phyloP scores from a whole-genome alignment of 2,888 invertebrate genomes.

The Mechanitis messenoides region DNA sequence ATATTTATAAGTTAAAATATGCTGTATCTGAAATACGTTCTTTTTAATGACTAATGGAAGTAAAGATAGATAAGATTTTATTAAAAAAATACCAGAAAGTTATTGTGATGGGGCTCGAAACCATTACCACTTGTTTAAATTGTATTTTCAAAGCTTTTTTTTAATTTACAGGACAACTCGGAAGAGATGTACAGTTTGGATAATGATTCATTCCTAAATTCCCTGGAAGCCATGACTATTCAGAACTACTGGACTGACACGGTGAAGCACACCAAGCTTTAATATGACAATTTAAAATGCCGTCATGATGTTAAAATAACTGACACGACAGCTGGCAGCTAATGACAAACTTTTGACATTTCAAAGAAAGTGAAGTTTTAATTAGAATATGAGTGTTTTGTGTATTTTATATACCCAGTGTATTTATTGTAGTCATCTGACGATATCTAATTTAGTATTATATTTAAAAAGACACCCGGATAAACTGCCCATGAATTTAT shows the following conservation, averaged over 20 bases:
- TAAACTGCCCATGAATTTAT: background rate
- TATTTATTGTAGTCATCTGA: slow-evolving; percentile 3
- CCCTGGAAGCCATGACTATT: slow-evolving; percentile 94
- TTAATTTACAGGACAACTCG: slow-evolving; percentile 87
- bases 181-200: slow-evolving; percentile 97
- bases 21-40: too few species aligned
- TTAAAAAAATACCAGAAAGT: too few species aligned
- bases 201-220: slow-evolving; percentile 95
- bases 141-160: background rate
- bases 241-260: slow-evolving; percentile 96
- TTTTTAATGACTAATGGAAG: too few species aligned
- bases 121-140: too few species aligned
- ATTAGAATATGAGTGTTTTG: slow-evolving; percentile 1
- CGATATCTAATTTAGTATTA: background rate
- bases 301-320: background rate
- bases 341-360: background rate
- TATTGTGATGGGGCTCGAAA: too few species aligned
- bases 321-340: background rate
- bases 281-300: slow-evolving; percentile 36
- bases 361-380: background rate
- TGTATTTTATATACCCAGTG: slow-evolving; percentile 3
- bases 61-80: too few species aligned
- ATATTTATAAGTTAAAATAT: too few species aligned
- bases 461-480: background rate
- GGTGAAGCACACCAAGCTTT: slow-evolving; percentile 92